These are phyloP conservation scores for Xylocampa areola DNA, from an alignment of 2,888 invertebrate genomes.

Conservation along the genomic window DNA sequence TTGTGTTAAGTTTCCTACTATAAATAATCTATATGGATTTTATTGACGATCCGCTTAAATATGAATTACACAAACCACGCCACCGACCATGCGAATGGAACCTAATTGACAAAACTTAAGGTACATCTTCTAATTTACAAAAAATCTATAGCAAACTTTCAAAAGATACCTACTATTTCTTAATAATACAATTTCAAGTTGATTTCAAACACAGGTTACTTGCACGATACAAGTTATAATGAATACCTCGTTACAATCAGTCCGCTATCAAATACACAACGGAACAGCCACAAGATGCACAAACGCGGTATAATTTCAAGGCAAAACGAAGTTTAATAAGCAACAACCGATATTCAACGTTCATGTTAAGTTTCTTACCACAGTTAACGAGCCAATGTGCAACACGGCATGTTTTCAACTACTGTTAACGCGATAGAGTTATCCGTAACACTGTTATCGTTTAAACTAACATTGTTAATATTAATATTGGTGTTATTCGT, in stretches of 20 bases:
- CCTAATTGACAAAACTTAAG: no score
- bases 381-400: conserved; percentile 72
- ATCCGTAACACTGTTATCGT: conserved; percentile 60
- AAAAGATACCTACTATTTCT: no score
- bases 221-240: conserved; percentile 53
- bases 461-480: conserved; percentile 62
- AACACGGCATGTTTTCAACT: conserved; percentile 72
- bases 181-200: no score
- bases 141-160: no score
- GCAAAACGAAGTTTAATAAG: conserved; percentile 79
- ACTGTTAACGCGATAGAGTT: conserved; percentile 66
- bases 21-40: no score
- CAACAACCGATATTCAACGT: conserved; percentile 71
- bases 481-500: conserved; percentile 50
- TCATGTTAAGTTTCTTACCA: conserved; percentile 65
- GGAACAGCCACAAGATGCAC: conserved; percentile 52
- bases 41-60: no score
- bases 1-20: conserved; percentile 65
- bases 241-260: conserved; percentile 49
- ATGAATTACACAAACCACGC: no score
- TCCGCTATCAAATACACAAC: conserved; percentile 43
- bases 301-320: conserved; percentile 58
- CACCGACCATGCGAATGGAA: no score
- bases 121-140: no score
- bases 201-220: no score